These are phyloP conservation scores for Parazoanthus atlanticus DNA, from an alignment of 92 coral and sea anemone genomes.

Conservation along the genomic window DNA sequence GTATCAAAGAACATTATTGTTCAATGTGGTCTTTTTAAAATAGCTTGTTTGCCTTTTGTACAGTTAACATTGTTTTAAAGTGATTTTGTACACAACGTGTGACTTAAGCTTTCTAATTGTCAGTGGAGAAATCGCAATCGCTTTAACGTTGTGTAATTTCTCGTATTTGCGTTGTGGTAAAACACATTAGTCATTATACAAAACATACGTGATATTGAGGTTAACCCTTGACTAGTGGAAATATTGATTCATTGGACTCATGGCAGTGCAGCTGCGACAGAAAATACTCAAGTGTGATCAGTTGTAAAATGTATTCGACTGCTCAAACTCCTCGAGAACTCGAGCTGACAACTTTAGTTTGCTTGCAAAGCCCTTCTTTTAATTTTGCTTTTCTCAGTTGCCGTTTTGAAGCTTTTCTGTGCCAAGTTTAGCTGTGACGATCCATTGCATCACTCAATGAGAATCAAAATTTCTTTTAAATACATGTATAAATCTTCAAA, in stretches of 20 bases:
- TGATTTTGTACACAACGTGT: constrained; percentile 33
- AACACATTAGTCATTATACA: background rate
- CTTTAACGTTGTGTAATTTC: background rate
- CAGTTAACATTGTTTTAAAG: constrained; percentile 12
- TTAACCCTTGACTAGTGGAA: background rate
- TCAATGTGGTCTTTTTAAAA: constrained; percentile 1
- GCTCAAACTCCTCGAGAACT: too few relatives aligned
- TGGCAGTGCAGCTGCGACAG: background rate
- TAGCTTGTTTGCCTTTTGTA: background rate
- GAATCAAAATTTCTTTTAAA: background rate
- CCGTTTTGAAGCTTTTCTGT: background rate
- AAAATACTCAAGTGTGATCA: background rate
- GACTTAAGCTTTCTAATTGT: background rate
- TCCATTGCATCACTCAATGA: background rate
- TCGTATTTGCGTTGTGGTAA: background rate
- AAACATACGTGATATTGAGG: constrained; percentile 6
- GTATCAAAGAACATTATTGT: constrained; percentile 13
- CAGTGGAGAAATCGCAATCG: background rate
- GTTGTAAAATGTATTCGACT: too few relatives aligned
- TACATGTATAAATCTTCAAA: background rate
- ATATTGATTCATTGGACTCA: background rate
- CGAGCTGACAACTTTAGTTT: background rate
- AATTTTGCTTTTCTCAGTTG: background rate
- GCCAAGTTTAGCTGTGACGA: background rate
- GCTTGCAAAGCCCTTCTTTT: background rate